These are phyloP conservation scores for Eupithecia subfuscata DNA, from an alignment of 2,888 invertebrate species.

Conservation along the genomic window DNA sequence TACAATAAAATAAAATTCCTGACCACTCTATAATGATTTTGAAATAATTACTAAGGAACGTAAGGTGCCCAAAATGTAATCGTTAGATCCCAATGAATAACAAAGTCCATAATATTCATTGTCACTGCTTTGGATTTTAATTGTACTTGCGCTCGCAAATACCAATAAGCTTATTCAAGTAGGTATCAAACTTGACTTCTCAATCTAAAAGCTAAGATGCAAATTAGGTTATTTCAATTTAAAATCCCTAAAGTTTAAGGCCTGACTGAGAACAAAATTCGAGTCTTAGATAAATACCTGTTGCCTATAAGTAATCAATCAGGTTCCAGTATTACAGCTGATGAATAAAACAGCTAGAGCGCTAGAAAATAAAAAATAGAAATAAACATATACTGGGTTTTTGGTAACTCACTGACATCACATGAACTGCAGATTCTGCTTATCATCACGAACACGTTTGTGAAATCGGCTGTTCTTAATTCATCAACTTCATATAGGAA, in stretches of 20 bases:
- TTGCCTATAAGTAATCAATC: slow-evolving; percentile 4
- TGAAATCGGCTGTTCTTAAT: no score
- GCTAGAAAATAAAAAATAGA: no score
- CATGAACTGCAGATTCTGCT: no score
- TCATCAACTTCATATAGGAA: no score
- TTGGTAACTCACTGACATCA: no score
- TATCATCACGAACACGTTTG: no score
- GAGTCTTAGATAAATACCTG: background rate
- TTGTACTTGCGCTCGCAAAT: background rate
- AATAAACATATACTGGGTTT: no score
- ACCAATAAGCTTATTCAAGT: background rate
- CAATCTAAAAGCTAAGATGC: background rate
- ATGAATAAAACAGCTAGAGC: background rate
- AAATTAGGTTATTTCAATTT: background rate
- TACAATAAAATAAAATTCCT: no score
- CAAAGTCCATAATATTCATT: background rate
- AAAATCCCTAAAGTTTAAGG: background rate
- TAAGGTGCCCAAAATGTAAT: background rate
- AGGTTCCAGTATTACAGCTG: background rate
- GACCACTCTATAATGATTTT: background rate
- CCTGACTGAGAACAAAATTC: background rate
- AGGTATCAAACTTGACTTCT: background rate
- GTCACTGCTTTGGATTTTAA: background rate
- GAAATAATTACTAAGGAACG: background rate
- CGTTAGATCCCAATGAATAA: background rate